phyloP scores from a whole-genome alignment of 2,888 invertebrate species.

The Bembecia ichneumoniformis region DNA sequence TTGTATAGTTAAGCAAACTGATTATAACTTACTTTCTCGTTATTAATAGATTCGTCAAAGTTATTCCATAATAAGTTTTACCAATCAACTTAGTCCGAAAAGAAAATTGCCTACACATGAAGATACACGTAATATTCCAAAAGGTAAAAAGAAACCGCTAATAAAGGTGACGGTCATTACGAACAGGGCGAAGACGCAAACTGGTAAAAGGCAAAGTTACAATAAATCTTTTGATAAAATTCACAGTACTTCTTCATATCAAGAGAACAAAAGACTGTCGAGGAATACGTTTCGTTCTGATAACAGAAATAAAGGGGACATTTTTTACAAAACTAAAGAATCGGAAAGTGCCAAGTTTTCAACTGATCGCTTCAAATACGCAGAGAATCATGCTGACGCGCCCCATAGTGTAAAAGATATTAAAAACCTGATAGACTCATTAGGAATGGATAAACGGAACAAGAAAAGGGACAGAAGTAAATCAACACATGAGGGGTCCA shows the following conservation, averaged over 20 bases:
- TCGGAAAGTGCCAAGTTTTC: conserved; percentile 34
- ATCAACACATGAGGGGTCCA: conserved; percentile 2
- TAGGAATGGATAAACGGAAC: conserved; percentile 29
- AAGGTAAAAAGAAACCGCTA: conserved; percentile 22
- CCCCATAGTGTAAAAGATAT: conserved; percentile 20
- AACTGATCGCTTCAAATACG: conserved; percentile 12
- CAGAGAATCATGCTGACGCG: conserved; percentile 25
- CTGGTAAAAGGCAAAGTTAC: conserved; percentile 17
- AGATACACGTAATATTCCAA: conserved; percentile 1
- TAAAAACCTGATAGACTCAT: conserved; percentile 27
- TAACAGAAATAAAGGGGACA: conserved; percentile 29
- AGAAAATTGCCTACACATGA: conserved; percentile 1
- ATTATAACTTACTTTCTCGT: too few relatives aligned
- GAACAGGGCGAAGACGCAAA: background rate
- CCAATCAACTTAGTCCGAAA: conserved; percentile 12
- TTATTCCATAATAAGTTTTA: conserved; percentile 21
- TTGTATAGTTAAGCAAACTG: too few relatives aligned
- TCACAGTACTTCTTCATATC: conserved; percentile 30
- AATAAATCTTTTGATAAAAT: conserved; percentile 18
- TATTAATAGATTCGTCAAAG: conserved; percentile 25
- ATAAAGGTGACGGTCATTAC: conserved; percentile 46
- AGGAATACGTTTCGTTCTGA: conserved; percentile 34
- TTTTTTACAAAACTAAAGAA: conserved; percentile 38
- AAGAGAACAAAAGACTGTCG: conserved; percentile 30
- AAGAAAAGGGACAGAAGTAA: conserved; percentile 6